These are phyloP conservation scores for Prenolepis imparis DNA, from an alignment of 2,888 invertebrate genomes.

Conservation along the genomic window DNA sequence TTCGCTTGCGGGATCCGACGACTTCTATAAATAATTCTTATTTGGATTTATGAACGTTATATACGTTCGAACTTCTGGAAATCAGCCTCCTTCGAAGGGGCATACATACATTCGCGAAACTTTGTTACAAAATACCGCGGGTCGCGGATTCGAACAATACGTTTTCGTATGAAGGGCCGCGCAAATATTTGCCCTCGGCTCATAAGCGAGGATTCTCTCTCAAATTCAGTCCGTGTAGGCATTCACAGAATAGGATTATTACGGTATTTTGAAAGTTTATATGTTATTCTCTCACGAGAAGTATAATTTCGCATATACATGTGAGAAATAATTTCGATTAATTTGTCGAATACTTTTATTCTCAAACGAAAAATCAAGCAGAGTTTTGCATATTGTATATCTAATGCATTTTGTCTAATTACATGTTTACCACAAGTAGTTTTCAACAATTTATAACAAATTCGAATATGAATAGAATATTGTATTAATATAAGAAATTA, in stretches of 20 bases:
- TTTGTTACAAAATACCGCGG: slow-evolving; percentile 47
- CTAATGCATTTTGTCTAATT: neutral
- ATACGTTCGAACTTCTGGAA: slow-evolving; percentile 67
- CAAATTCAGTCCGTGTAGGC: slow-evolving; percentile 10
- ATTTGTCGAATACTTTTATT: neutral
- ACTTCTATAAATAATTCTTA: slow-evolving; percentile 82
- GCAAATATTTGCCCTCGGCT: slow-evolving; percentile 45
- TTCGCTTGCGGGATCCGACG: slow-evolving; percentile 64
- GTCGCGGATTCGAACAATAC: slow-evolving; percentile 29
- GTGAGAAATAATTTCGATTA: neutral
- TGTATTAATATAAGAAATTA: neutral
- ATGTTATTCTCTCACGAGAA: neutral
- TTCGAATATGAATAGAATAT: neutral
- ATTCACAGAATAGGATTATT: slow-evolving; percentile 24
- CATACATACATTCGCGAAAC: slow-evolving; percentile 53
- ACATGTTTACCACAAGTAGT: neutral
- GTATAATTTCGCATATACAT: neutral
- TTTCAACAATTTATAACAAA: slow-evolving; percentile 1
- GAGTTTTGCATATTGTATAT: neutral
- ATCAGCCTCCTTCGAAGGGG: slow-evolving; percentile 66
- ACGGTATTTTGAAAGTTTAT: slow-evolving; percentile 34
- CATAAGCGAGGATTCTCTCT: slow-evolving; percentile 24
- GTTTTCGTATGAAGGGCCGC: slow-evolving; percentile 20
- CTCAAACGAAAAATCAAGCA: neutral
- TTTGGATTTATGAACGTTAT: slow-evolving; percentile 80